phyloP scores from a whole-genome alignment of 2,888 invertebrate species.

The Colostygia pectinataria region DNA sequence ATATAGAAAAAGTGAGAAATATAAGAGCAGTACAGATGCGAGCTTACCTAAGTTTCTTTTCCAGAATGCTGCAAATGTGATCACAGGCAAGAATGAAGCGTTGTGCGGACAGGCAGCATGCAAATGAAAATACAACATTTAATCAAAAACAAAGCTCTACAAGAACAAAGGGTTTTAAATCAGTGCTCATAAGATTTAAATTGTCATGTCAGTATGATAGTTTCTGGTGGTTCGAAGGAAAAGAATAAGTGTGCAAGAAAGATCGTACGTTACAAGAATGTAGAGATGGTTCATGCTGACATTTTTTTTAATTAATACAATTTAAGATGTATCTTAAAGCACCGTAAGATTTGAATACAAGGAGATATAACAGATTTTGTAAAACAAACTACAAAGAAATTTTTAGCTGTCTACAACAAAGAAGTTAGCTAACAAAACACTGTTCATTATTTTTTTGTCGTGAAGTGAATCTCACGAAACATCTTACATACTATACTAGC shows the following conservation, averaged over 20 bases:
- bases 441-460: no score
- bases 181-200: not conserved
- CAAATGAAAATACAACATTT: constrained; percentile 78
- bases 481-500: no score
- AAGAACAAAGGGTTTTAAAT: constrained; percentile 11
- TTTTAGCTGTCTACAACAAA: constrained; percentile 7
- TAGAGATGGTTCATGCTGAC: constrained; percentile 5
- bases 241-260: constrained; percentile 6
- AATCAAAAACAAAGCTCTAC: constrained; percentile 52
- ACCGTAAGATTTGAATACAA: not conserved
- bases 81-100: constrained; percentile 80
- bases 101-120: constrained; percentile 83
- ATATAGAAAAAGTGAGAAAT: constrained; percentile 34
- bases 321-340: not conserved
- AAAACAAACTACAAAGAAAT: constrained; percentile 3
- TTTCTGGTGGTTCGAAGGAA: constrained; percentile 2
- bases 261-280: not conserved
- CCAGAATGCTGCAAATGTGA: constrained; percentile 88
- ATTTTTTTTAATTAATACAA: not conserved
- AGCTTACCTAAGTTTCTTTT: constrained; percentile 92
- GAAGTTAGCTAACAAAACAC: not conserved
- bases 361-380: not conserved
- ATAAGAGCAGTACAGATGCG: constrained; percentile 43
- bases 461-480: no score
- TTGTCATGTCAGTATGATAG: constrained; percentile 14